phyloP scores from a whole-genome alignment of 1,140 invertebrate species.

The Sminthurinus signatus region DNA sequence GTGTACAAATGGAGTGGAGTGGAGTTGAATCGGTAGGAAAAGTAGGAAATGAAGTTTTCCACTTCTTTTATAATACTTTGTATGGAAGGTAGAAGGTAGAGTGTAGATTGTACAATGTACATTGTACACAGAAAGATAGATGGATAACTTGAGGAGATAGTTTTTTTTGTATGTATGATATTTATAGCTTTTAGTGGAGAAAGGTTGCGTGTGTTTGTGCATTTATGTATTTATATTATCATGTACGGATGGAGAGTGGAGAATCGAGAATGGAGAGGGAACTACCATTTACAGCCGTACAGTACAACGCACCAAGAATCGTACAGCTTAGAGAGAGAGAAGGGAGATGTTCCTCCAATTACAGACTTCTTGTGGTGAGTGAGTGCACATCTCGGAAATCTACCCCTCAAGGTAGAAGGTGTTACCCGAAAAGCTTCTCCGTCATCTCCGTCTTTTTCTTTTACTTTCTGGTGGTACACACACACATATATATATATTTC shows the following conservation, averaged over 20 bases:
- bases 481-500: not conserved
- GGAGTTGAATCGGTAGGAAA: not conserved
- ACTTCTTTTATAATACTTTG: too few species aligned
- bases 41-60: too few species aligned
- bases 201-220: not conserved
- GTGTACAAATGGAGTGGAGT: not conserved
- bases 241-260: too few species aligned
- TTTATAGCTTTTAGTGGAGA: too few species aligned
- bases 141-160: too few species aligned
- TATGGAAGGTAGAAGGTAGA: too few species aligned
- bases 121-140: too few species aligned
- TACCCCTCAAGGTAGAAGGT: slow-evolving; percentile 35
- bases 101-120: too few species aligned
- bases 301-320: too few species aligned
- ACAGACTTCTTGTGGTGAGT: slow-evolving; percentile 35
- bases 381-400: slow-evolving; percentile 29
- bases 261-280: not conserved
- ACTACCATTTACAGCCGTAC: slow-evolving; percentile 35
- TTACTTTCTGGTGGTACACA: not conserved
- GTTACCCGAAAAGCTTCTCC: slow-evolving; percentile 29
- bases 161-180: too few species aligned
- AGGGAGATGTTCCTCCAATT: slow-evolving; percentile 35
- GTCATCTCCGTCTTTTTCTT: slow-evolving; percentile 22
- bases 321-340: too few species aligned
- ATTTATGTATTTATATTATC: slow-evolving; percentile 2